Evolutionary conservation across 2,113 vertebrate species (phyloP).

Genomic region (Speoplatyrhinus poulsoni): DNA sequence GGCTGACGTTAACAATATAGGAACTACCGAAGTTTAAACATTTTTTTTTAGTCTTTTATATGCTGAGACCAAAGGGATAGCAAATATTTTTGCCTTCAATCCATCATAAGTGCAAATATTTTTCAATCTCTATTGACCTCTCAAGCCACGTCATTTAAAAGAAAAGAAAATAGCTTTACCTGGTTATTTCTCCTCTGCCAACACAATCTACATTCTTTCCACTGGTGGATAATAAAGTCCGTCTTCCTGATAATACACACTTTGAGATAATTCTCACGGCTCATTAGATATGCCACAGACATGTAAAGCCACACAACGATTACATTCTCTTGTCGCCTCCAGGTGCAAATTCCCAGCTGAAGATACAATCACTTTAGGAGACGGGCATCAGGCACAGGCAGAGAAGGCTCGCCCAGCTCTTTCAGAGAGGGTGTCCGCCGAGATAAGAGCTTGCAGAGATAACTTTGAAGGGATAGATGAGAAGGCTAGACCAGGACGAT

Average conservation of each 20-base stretch:
- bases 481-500: slow-evolving; percentile 30
- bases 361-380: slow-evolving; percentile 25
- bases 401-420: slow-evolving; percentile 29
- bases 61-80: too few species aligned
- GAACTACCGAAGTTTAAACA: too few species aligned
- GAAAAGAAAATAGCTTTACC: slow-evolving; percentile 2
- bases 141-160: too few species aligned
- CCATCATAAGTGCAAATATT: too few species aligned
- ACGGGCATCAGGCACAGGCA: slow-evolving; percentile 28
- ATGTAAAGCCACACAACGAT: slow-evolving; percentile 9
- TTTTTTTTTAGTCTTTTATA: too few species aligned
- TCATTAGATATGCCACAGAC: slow-evolving; percentile 35
- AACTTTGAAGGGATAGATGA: slow-evolving; percentile 38
- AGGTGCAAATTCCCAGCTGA: slow-evolving; percentile 24
- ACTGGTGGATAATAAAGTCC: slow-evolving; percentile 20
- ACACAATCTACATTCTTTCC: slow-evolving; percentile 19
- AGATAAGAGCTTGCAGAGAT: slow-evolving; percentile 46
- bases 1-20: too few species aligned
- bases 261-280: slow-evolving; percentile 24
- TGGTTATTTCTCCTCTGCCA: slow-evolving; percentile 31
- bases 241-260: slow-evolving; percentile 18
- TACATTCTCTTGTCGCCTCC: background rate
- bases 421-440: slow-evolving; percentile 25
- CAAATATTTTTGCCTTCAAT: too few species aligned
- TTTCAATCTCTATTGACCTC: too few species aligned